Evolutionary conservation across 2,888 invertebrate genomes (phyloP).

Genomic region (Drosophila mayaguana): DNA sequence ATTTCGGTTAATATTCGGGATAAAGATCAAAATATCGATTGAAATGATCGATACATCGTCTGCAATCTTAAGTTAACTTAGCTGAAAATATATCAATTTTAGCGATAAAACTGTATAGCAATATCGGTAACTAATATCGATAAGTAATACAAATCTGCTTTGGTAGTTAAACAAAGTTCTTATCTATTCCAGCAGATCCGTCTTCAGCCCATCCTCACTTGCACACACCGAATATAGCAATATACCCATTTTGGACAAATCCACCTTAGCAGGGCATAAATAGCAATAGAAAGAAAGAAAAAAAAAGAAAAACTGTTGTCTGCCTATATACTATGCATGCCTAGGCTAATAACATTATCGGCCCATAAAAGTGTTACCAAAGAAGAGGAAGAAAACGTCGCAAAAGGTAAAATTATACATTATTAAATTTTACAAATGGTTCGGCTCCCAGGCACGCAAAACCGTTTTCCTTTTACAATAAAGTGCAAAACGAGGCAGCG

Average conservation of each 20-base stretch:
- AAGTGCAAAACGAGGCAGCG: constrained; percentile 52
- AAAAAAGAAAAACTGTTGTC: constrained; percentile 12
- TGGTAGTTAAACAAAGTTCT: too few relatives aligned
- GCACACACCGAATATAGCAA: too few relatives aligned
- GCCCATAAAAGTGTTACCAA: constrained; percentile 55
- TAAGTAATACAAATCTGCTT: not conserved
- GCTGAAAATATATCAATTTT: not conserved
- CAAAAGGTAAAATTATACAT: constrained; percentile 51
- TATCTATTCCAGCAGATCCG: too few relatives aligned
- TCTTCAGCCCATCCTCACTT: too few relatives aligned
- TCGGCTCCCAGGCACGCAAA: constrained; percentile 43
- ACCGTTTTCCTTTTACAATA: constrained; percentile 55
- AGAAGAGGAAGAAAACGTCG: constrained; percentile 11
- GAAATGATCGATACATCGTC: not conserved
- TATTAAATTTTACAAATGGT: constrained; percentile 69
- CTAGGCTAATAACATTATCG: constrained; percentile 74
- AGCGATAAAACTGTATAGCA: not conserved
- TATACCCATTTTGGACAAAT: too few relatives aligned
- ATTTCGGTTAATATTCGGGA: not conserved
- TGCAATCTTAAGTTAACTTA: not conserved
- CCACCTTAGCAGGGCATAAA: not conserved
- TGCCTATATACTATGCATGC: constrained; percentile 25
- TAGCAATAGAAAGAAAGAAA: constrained; percentile 2
- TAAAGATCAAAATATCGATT: not conserved
- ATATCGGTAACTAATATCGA: not conserved